Conservation (phyloP, 2,113 vertebrate genomes). For the Sciurus niger region DNA sequence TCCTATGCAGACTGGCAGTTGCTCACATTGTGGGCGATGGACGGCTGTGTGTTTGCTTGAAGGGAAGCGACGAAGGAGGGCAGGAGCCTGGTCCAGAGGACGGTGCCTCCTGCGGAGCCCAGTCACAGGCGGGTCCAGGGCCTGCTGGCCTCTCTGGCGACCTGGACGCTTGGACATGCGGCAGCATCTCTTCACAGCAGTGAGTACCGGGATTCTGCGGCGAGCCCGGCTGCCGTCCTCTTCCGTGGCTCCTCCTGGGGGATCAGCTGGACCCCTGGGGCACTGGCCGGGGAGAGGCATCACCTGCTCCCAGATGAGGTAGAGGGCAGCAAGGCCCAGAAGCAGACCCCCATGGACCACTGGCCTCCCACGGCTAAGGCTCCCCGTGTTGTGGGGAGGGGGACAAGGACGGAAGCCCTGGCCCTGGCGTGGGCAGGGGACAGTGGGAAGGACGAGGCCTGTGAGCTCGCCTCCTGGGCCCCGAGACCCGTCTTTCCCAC, state of each 20-base stretch:
- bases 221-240: rapidly evolving
- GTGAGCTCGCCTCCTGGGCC: too few species aligned
- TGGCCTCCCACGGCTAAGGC: rapidly evolving
- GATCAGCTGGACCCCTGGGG: rapidly evolving
- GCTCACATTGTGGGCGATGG: too few species aligned
- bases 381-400: rapidly evolving
- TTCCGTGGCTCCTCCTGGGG: rapidly evolving
- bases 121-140: neutral
- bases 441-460: neutral
- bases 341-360: neutral
- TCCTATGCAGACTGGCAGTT: neutral
- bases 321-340: neutral
- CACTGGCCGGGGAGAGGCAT: neutral
- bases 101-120: neutral
- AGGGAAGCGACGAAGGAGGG: neutral
- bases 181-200: rapidly evolving
- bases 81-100: neutral
- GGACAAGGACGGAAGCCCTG: rapidly evolving
- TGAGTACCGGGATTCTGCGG: neutral
- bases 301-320: too few species aligned
- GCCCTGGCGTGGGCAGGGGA: neutral
- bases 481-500: rapidly evolving
- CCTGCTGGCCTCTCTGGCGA: neutral
- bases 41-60: neutral
- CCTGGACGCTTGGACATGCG: neutral